Conservation (phyloP, 2,113 vertebrate species). For the Mustela lutreola region DNA sequence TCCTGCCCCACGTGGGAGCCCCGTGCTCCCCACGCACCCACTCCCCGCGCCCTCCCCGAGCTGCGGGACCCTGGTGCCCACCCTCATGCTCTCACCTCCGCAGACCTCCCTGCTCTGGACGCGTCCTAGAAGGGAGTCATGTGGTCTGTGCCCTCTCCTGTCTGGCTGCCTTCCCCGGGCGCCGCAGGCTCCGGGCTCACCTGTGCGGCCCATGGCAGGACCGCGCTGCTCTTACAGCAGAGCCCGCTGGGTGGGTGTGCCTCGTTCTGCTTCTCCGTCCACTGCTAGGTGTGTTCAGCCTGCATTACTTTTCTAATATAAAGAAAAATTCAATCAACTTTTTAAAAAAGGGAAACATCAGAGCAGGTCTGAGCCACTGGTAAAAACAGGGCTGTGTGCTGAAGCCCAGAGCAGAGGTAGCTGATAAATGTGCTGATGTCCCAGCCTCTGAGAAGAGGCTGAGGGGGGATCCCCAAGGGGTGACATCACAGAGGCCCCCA, state of each 20-base stretch:
- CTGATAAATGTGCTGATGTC: rapidly evolving
- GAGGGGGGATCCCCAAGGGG: not conserved
- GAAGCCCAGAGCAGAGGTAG: not conserved
- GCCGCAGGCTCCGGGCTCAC: rapidly evolving
- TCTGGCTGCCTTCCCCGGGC: not conserved
- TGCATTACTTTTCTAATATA: too few relatives aligned
- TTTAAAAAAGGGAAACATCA: not conserved
- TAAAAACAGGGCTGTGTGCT: rapidly evolving
- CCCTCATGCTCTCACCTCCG: rapidly evolving
- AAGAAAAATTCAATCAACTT: not conserved
- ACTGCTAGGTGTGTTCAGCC: not conserved
- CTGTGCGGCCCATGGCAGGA: rapidly evolving
- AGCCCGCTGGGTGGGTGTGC: rapidly evolving
- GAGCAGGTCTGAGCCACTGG: too few relatives aligned
- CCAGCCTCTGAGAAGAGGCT: not conserved
- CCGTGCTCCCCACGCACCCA: not conserved
- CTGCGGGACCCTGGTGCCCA: not conserved
- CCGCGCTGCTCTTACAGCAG: rapidly evolving
- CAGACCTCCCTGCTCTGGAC: not conserved
- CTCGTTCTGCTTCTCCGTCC: rapidly evolving
- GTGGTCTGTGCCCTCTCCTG: rapidly evolving
- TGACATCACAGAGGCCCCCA: not conserved
- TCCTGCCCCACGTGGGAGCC: not conserved
- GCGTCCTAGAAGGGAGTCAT: rapidly evolving
- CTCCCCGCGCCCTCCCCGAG: not conserved